These are phyloP conservation scores for Cryptus armator DNA, from an alignment of 2,888 invertebrate species.

Conservation along the genomic window DNA sequence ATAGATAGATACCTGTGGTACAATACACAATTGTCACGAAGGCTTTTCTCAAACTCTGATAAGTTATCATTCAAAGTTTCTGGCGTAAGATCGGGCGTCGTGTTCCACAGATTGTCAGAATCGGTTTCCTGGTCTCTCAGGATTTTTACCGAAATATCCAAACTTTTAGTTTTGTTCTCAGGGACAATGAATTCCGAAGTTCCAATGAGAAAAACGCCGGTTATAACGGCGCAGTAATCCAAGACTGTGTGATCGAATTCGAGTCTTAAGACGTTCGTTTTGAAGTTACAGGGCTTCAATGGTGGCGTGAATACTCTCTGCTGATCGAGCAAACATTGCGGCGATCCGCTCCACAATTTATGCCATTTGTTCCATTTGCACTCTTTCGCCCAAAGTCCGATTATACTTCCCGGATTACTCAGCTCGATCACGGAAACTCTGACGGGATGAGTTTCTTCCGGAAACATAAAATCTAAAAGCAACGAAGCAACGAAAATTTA, in stretches of 20 bases:
- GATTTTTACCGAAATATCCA: conserved; percentile 79
- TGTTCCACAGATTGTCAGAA: conserved; percentile 78
- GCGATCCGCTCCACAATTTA: conserved; percentile 91
- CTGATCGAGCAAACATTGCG: conserved; percentile 87
- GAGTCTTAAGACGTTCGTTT: conserved; percentile 88
- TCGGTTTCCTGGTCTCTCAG: conserved; percentile 73
- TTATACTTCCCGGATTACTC: conserved; percentile 94
- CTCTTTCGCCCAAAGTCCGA: conserved; percentile 91
- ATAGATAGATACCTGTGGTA: conserved; percentile 79
- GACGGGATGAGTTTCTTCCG: conserved; percentile 89
- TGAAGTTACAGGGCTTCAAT: conserved; percentile 80
- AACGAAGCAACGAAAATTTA: not conserved
- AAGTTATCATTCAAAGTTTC: conserved; percentile 78
- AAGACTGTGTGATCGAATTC: conserved; percentile 94
- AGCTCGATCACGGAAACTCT: conserved; percentile 93
- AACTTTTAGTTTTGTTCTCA: conserved; percentile 75
- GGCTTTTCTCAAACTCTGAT: conserved; percentile 76
- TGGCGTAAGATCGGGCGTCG: conserved; percentile 80
- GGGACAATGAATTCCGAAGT: conserved; percentile 85
- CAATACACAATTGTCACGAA: conserved; percentile 78
- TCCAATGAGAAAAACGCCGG: conserved; percentile 93
- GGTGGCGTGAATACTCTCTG: conserved; percentile 93
- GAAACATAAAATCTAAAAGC: conserved; percentile 88
- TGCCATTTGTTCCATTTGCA: conserved; percentile 87
- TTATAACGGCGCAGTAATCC: conserved; percentile 95